phyloP scores from a whole-genome alignment of 2,888 invertebrate species.

The Chromoteleia sp. region DNA sequence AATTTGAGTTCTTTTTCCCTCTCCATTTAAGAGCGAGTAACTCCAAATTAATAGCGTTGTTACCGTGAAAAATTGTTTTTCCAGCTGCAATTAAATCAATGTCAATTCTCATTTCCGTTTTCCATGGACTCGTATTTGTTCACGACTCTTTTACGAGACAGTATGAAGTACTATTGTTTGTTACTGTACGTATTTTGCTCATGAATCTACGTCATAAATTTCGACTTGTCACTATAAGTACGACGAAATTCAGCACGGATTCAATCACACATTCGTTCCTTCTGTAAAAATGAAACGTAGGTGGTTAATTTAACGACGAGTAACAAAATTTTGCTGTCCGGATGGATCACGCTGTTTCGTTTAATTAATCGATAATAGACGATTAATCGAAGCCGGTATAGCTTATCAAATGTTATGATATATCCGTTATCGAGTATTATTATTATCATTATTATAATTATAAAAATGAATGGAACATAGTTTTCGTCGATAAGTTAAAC shows the following conservation, averaged over 20 bases:
- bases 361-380: constrained; percentile 9
- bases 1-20: constrained; percentile 17
- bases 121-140: constrained; percentile 54
- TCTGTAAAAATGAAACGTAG: constrained; percentile 28
- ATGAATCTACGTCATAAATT: constrained; percentile 49
- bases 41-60: constrained; percentile 60
- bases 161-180: constrained; percentile 57
- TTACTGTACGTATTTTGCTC: constrained; percentile 43
- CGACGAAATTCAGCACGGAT: constrained; percentile 38
- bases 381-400: constrained; percentile 2
- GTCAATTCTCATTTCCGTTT: constrained; percentile 61
- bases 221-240: constrained; percentile 27
- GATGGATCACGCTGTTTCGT: neutral
- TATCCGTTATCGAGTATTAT: neutral
- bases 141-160: constrained; percentile 59
- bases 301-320: constrained; percentile 3
- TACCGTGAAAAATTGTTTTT: constrained; percentile 57
- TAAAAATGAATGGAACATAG: constrained; percentile 12
- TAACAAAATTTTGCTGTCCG: neutral
- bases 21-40: constrained; percentile 13
- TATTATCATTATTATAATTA: constrained; percentile 2
- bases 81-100: constrained; percentile 64
- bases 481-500: constrained; percentile 4
- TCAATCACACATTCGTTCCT: constrained; percentile 35
- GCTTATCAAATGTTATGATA: neutral